Percentiles rank a stretch among this genome's conserved stretches.
Evolutionary conservation across 2,888 invertebrate species (phyloP).

Genomic region (Isoperla grammatica): DNA sequence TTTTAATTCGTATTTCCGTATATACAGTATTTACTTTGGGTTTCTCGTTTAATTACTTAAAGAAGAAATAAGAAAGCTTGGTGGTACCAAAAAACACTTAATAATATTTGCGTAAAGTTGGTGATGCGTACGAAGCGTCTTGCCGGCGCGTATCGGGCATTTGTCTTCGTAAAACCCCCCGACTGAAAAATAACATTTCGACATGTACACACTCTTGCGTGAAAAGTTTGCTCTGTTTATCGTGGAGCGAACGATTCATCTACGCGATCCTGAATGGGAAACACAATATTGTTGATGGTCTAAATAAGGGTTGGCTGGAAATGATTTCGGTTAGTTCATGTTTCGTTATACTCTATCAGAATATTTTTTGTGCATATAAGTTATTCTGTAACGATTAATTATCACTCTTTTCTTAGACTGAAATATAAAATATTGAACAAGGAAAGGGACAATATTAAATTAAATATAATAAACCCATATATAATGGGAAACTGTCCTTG

Average conservation of each 20-base stretch:
- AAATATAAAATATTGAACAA: too few relatives aligned
- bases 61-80: slow-evolving; percentile 13
- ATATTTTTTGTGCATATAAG: too few relatives aligned
- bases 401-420: too few relatives aligned
- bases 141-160: background rate
- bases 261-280: too few relatives aligned
- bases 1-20: too few relatives aligned
- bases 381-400: too few relatives aligned
- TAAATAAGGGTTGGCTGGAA: background rate
- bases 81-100: slow-evolving; percentile 1
- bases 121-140: slow-evolving; percentile 8
- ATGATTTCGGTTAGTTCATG: background rate
- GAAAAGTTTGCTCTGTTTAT: background rate
- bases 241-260: background rate
- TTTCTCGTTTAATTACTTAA: slow-evolving; percentile 5
- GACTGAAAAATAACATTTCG: background rate
- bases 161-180: slow-evolving; percentile 5
- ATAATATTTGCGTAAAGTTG: slow-evolving; percentile 5
- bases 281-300: too few relatives aligned
- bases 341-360: too few relatives aligned
- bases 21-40: background rate
- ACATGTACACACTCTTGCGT: slow-evolving; percentile 7
- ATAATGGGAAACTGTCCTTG: too few relatives aligned
- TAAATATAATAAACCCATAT: too few relatives aligned
- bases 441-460: too few relatives aligned